Conservation (phyloP, 2,797 vertebrate genomes). For the Varecia variegata region DNA sequence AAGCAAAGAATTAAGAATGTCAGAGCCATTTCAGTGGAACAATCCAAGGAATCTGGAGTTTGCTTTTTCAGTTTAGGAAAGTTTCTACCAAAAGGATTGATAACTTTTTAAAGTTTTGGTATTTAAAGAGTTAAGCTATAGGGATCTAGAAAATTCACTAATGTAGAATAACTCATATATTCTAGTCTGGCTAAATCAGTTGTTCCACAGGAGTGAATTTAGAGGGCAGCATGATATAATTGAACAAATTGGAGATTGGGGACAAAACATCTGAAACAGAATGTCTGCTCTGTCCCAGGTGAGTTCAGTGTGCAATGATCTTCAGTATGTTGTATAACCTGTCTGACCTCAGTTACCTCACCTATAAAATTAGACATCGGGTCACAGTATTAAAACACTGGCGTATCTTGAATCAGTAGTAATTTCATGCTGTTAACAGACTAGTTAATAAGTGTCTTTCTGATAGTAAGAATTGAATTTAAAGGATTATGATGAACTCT, state of each 20-base stretch:
- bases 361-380: neutral
- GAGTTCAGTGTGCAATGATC: neutral
- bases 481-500: neutral
- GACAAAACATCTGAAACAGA: neutral
- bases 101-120: neutral
- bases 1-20: neutral
- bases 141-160: neutral
- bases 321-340: neutral
- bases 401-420: neutral
- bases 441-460: neutral
- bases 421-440: neutral
- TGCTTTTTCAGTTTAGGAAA: neutral
- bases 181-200: neutral
- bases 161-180: neutral
- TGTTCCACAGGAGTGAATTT: neutral
- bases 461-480: neutral
- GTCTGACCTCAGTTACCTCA: neutral
- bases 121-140: conserved; percentile 26
- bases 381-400: neutral
- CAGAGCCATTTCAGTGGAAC: neutral
- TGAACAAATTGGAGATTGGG: neutral
- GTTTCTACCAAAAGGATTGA: neutral
- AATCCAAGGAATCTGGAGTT: neutral
- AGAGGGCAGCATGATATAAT: neutral
- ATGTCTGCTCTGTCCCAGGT: neutral